phyloP scores from a whole-genome alignment of 2,888 invertebrate genomes.

The Orthosia gracilis region DNA sequence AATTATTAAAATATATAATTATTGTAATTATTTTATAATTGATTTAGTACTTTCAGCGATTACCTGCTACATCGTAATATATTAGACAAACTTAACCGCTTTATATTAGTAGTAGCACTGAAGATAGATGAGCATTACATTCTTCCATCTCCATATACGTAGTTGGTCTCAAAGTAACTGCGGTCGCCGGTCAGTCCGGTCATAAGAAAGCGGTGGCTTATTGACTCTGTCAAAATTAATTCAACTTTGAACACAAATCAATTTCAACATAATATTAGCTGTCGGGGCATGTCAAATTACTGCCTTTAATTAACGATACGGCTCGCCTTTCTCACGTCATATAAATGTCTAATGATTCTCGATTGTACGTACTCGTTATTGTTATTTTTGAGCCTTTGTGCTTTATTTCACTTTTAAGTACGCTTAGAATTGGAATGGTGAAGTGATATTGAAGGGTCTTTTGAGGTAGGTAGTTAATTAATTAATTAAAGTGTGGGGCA shows the following conservation, averaged over 20 bases:
- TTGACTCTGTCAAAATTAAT: conserved; percentile 90
- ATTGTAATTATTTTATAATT: no score
- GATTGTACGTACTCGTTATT: conserved; percentile 69
- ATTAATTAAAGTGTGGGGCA: conserved; percentile 21
- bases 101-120: no score
- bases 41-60: no score
- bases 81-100: background rate
- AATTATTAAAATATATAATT: no score
- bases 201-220: conserved; percentile 86
- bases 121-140: background rate
- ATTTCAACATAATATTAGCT: conserved; percentile 89
- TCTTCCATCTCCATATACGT: conserved; percentile 31
- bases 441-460: conserved; percentile 36
- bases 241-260: conserved; percentile 90
- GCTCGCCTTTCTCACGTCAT: conserved; percentile 84
- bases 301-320: conserved; percentile 85
- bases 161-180: conserved; percentile 43
- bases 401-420: conserved; percentile 60
- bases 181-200: conserved; percentile 69
- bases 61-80: background rate
- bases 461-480: conserved; percentile 30
- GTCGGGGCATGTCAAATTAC: conserved; percentile 89
- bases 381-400: conserved; percentile 74
- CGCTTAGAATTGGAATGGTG: conserved; percentile 34
- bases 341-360: conserved; percentile 77